A percentile compares a stretch with the other conserved stretches of the same genome.
Evolutionary conservation across 1,140 invertebrate genomes (phyloP).

Genomic region (Grapholita molesta): DNA sequence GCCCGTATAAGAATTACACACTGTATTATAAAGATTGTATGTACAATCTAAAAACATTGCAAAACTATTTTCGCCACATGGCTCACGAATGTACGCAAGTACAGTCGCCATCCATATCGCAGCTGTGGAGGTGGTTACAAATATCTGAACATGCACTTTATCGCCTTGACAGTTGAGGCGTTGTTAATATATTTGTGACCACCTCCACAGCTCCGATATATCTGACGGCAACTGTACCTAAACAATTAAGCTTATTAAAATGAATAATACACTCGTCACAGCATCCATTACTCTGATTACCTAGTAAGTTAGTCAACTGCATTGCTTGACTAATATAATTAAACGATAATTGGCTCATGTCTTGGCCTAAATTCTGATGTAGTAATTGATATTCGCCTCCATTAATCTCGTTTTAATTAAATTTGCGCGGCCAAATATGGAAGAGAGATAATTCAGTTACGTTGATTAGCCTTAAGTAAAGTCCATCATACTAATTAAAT

Average conservation of each 20-base stretch:
- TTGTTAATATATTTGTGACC: too few species aligned
- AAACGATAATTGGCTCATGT: background rate
- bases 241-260: background rate
- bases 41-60: too few species aligned
- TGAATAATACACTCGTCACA: background rate
- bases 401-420: slow-evolving; percentile 9
- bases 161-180: too few species aligned
- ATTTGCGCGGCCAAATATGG: background rate
- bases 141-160: too few species aligned
- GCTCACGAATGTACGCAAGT: too few species aligned
- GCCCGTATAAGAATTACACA: too few species aligned
- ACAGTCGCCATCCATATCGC: too few species aligned
- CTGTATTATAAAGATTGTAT: too few species aligned
- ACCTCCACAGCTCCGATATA: too few species aligned
- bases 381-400: slow-evolving; percentile 1
- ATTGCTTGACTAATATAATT: background rate
- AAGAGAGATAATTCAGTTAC: background rate
- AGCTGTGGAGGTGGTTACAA: too few species aligned
- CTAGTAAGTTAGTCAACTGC: background rate
- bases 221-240: background rate
- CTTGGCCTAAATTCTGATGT: slow-evolving; percentile 8
- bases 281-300: background rate
- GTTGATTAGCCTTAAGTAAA: background rate
- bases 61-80: too few species aligned
- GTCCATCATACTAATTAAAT: background rate